phyloP scores from a whole-genome alignment of 2,888 invertebrate species.

The Lasioglossum figueresi region DNA sequence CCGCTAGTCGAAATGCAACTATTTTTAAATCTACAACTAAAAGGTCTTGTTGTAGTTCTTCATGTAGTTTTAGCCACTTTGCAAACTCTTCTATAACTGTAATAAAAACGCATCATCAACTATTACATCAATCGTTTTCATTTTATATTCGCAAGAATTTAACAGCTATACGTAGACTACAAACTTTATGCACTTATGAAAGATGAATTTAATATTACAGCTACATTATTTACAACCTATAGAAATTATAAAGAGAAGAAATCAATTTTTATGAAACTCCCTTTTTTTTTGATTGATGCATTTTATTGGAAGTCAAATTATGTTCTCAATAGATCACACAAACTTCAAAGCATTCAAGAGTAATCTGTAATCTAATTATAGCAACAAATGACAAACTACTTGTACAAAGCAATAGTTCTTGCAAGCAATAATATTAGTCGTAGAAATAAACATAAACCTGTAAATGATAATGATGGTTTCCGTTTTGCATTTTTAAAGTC shows the following conservation, averaged over 20 bases:
- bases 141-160: not conserved
- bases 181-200: not conserved
- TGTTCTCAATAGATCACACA: not conserved
- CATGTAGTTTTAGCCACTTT: conserved; percentile 77
- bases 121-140: not conserved
- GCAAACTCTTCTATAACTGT: conserved; percentile 83
- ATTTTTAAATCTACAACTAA: conserved; percentile 87
- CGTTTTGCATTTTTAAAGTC: conserved; percentile 88
- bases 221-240: too few species aligned
- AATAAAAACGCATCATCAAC: conserved; percentile 15
- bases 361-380: not conserved
- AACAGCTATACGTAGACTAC: not conserved
- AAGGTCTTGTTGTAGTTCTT: conserved; percentile 82
- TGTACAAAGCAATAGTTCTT: not conserved
- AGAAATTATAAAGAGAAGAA: too few species aligned
- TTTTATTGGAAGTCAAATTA: not conserved
- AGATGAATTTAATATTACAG: not conserved
- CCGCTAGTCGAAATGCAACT: conserved; percentile 90
- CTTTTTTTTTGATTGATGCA: too few species aligned
- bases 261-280: too few species aligned
- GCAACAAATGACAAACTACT: not conserved
- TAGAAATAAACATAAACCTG: conserved; percentile 72
- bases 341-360: not conserved
- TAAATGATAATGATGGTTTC: conserved; percentile 87
- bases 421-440: not conserved